Conservation (phyloP, 2,113 vertebrate genomes). For the Lamprologus sp. region DNA sequence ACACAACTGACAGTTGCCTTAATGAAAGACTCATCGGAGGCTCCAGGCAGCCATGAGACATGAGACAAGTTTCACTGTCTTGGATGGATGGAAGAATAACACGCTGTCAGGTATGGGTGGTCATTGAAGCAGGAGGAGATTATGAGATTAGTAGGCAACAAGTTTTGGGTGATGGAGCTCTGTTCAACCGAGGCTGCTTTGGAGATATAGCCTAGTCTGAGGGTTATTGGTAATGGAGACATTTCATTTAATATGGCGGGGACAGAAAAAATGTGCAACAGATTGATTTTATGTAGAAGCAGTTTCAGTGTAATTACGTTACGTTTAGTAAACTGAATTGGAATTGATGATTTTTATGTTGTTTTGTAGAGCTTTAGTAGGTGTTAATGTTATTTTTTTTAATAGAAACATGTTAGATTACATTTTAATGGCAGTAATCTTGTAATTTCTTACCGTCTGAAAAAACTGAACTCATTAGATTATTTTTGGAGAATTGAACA, state of each 20-base stretch:
- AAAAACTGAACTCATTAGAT: neutral
- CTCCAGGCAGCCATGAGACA: conserved; percentile 26
- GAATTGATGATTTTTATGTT: neutral
- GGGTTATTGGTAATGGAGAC: neutral
- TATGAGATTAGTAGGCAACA: conserved; percentile 36
- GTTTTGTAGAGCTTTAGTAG: neutral
- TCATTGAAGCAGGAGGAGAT: conserved; percentile 7
- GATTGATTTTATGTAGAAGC: neutral
- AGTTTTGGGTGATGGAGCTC: neutral
- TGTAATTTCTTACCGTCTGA: neutral
- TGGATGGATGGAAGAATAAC: conserved; percentile 45
- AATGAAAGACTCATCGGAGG: conserved; percentile 63
- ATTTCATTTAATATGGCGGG: neutral
- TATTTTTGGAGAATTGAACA: neutral
- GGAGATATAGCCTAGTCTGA: neutral
- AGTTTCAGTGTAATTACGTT: neutral
- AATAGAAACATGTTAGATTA: neutral
- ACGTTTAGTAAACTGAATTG: neutral
- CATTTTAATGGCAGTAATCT: neutral
- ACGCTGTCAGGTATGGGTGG: conserved; percentile 17
- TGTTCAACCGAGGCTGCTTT: neutral
- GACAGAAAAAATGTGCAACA: neutral
- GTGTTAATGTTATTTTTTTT: accelerated
- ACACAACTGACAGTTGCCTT: conserved; percentile 64
- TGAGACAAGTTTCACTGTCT: conserved; percentile 19